Percentiles rank a stretch among this genome's conserved stretches.
These are phyloP conservation scores for Ifrita kowaldi DNA, from an alignment of 2,113 vertebrate genomes.

Conservation along the genomic window DNA sequence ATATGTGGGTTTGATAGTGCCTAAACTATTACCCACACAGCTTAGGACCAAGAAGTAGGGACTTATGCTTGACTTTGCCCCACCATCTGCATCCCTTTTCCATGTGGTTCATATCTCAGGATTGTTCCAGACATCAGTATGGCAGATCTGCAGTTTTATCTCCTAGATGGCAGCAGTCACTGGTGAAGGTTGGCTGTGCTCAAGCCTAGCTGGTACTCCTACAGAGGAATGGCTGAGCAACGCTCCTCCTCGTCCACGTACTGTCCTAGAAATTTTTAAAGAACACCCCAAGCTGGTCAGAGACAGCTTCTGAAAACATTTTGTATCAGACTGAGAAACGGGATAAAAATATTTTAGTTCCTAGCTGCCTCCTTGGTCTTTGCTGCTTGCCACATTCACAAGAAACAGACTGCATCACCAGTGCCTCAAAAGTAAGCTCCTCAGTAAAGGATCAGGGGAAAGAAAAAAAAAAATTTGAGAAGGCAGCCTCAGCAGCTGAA, in stretches of 20 bases:
- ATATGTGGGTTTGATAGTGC: not conserved
- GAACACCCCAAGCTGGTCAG: not conserved
- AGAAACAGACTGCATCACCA: not conserved
- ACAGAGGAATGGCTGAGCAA: not conserved
- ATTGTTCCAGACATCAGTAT: no score
- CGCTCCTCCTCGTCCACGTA: not conserved
- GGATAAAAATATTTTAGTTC: not conserved
- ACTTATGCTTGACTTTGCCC: not conserved
- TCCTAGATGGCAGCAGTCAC: not conserved
- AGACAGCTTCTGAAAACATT: not conserved
- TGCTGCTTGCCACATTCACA: not conserved
- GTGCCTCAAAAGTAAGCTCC: not conserved
- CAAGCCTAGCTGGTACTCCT: not conserved
- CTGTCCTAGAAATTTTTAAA: not conserved
- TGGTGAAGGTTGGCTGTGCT: not conserved
- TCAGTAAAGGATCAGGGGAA: not conserved
- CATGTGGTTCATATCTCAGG: not conserved
- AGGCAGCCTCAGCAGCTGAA: not conserved
- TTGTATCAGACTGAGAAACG: not conserved
- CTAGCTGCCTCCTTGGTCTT: not conserved
- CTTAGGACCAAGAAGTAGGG: not conserved
- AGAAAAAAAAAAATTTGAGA: not conserved
- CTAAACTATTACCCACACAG: not conserved
- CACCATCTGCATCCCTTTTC: not conserved
- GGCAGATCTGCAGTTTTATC: not conserved